These are phyloP conservation scores for Nomada flava DNA, from an alignment of 2,888 invertebrate species.

Conservation along the genomic window DNA sequence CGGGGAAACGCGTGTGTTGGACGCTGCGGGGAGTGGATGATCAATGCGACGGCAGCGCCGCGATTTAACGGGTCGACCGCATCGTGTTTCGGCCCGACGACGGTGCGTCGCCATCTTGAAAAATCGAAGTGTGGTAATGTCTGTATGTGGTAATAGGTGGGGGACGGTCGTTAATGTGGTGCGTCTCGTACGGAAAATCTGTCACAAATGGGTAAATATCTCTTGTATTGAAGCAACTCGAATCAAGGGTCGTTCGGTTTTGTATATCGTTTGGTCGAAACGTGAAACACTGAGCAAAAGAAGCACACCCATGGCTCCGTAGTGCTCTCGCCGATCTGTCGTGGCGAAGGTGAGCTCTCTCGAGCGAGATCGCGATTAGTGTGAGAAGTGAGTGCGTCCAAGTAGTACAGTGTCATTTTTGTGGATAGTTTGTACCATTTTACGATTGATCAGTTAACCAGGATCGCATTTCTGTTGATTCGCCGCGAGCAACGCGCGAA, in stretches of 20 bases:
- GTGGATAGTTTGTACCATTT: conserved; percentile 32
- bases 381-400: conserved; percentile 49
- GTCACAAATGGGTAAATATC: conserved; percentile 83
- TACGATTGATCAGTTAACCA: neutral
- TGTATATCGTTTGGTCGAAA: conserved; percentile 26
- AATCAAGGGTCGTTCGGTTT: conserved; percentile 30
- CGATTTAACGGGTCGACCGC: conserved; percentile 62
- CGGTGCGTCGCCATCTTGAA: conserved; percentile 88
- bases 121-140: conserved; percentile 87
- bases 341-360: conserved; percentile 68
- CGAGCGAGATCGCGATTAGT: conserved; percentile 53
- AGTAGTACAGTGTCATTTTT: conserved; percentile 58
- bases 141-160: conserved; percentile 82
- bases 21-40: neutral
- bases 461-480: neutral
- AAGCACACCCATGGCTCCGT: conserved; percentile 64
- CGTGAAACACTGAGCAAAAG: conserved; percentile 33
- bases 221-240: conserved; percentile 66
- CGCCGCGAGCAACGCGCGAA: conserved; percentile 24
- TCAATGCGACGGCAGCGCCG: conserved; percentile 61
- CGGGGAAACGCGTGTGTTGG: conserved; percentile 22
- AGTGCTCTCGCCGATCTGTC: conserved; percentile 63
- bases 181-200: conserved; percentile 79
- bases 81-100: conserved; percentile 85
- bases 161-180: conserved; percentile 81